Conservation (phyloP, 2,888 invertebrate genomes). For the Lathronympha strigana region DNA sequence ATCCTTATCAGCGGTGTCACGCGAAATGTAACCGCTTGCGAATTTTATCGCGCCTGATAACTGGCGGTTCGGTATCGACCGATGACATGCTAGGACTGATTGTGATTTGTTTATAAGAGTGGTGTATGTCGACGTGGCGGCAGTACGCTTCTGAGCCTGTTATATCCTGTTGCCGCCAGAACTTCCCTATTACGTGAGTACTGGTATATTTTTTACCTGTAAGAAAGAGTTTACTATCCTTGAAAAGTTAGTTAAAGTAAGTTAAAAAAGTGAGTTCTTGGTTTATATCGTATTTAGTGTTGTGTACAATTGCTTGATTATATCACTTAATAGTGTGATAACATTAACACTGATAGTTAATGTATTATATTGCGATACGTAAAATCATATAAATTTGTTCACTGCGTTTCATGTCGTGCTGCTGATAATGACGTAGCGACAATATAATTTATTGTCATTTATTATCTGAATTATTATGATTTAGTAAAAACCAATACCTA, state of each 20-base stretch:
- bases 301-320: too few relatives aligned
- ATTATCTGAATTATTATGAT: not conserved
- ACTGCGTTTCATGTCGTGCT: not conserved
- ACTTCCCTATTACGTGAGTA: slow-evolving; percentile 11
- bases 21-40: slow-evolving; percentile 26
- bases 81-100: slow-evolving; percentile 54
- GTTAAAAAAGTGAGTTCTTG: too few relatives aligned
- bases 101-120: slow-evolving; percentile 65
- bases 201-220: too few relatives aligned
- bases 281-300: too few relatives aligned
- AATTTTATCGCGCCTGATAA: slow-evolving; percentile 31
- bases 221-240: too few relatives aligned
- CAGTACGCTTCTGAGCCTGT: slow-evolving; percentile 47
- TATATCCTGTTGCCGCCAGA: not conserved
- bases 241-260: too few relatives aligned
- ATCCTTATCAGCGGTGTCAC: slow-evolving; percentile 28
- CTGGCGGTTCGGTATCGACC: slow-evolving; percentile 44
- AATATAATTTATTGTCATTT: not conserved
- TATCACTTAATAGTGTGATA: too few relatives aligned
- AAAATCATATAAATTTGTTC: too few relatives aligned
- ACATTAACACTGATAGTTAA: too few relatives aligned
- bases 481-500: not conserved
- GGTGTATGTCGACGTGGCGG: slow-evolving; percentile 42
- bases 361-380: too few relatives aligned
- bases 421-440: not conserved